Evolutionary conservation across 2,797 vertebrate genomes (phyloP), one percentile per base, ranked within the genome.

Genomic region (Spheniscus humboldti): DNA sequence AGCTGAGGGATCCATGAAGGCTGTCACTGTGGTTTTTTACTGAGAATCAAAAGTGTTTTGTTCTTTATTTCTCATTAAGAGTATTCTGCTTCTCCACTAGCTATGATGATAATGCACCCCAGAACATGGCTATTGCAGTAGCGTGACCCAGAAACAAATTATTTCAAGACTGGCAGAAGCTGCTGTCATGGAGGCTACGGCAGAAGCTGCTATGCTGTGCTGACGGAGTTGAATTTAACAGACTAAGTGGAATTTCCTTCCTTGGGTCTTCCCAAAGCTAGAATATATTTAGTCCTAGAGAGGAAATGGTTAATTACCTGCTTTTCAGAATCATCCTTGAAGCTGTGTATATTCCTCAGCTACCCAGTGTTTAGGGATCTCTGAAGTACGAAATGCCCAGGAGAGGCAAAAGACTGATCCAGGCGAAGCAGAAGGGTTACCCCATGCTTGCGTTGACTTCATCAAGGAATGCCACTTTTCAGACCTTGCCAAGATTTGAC

Each of bases 361-460:
- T 39, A 27, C 39, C 18, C 19, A 19, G 16, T 57, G 22, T 55
- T 64, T 39, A 55, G 33, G 33, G 14, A 52, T 57, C 56, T 33
- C 1, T 47, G 64, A 43, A 6, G 17, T 59, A 31, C 3, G 2
- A 0, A 0, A 11, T 63, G 24, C 30, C 20, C 35, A 56, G 53
- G 28, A 88, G 37, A 75, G 48, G 30, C 55, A 73, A 83, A 63
- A 68, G 20, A 18, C 12, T 45, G 35, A 78, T 18, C 6, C 27
- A 23, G 33, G 8, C 0, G 0, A 60, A 66, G 48, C 56, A 60
- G 59, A 47, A 75, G 16, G 23, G 12, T 56, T 81, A 31, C 15
- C 14, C 1, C 0, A 8, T 45, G 39, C 25, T 88, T 37, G 10
- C 13, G 18, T 37, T 67, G 22, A 28, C 50, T 68, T 83, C 68